Evolutionary conservation across 2,888 invertebrate genomes (phyloP), one percentile per base, ranked within the genome.

Genomic region (Drosophila antonietae): DNA sequence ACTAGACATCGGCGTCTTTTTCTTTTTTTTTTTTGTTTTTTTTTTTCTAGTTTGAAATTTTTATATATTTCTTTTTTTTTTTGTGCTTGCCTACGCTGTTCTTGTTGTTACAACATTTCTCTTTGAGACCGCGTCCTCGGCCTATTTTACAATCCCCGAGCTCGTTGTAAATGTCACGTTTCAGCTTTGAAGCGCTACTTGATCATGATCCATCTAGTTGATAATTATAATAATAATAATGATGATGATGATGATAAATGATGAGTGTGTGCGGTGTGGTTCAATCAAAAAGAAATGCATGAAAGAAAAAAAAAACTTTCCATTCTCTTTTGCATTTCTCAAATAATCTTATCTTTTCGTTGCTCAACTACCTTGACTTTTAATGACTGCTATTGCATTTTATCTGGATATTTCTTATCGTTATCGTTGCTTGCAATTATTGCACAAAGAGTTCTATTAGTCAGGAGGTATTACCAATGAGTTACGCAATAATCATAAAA

Each of bases 1-100:
- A 68, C 67, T 68, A 59, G 68, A n/a, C 49, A 46, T 52, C 46
- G 69, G 28, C 31, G 33, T 39, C 52, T 49, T 28, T 55, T 66
- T 28, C 18, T 65, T 35, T 62, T 41, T 55, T 61, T 20, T 20
- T 20, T 20, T 20, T 2, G 2, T 1, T 20, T 20, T 28, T 43
- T 49, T 71, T 73, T 28, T 53, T 46, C 28, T 28, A 55, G 28
- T 41, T 55, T 53, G 8, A 52, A 35, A 35, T 51, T 35, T 53
- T 7, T 35, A 14, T 37, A 14, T 52, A 20, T 20, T 5, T 59
- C 55, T n/a, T 72, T 39, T 60, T 23, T 55, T 49, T 73, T 73
- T 80, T 69, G 18, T 85, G 86, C 86, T 83, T 72, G 71, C 80
- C 80, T 78, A 73, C 60, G 80, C 78, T 63, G 57, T 73, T 79